Conservation (phyloP, 35 echinoderm and acorn worm species). For the Amphiura filiformis region DNA sequence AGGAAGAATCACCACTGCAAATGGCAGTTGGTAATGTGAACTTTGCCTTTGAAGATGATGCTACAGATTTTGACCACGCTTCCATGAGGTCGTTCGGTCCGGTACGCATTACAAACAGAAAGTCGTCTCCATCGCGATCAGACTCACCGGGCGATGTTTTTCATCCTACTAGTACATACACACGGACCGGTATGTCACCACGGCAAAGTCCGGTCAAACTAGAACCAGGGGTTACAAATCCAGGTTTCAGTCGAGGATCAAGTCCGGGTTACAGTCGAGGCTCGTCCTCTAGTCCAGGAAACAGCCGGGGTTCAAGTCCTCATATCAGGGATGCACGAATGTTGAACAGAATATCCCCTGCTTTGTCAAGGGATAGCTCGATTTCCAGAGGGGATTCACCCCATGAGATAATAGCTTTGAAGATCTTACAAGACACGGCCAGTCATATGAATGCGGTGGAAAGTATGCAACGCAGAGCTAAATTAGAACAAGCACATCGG, state of each 20-base stretch:
- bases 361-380: constrained; percentile 36
- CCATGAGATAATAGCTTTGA: constrained; percentile 89
- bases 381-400: constrained; percentile 16
- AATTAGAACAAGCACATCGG: background rate
- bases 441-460: constrained; percentile 96
- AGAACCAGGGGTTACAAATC: constrained; percentile 34
- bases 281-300: constrained; percentile 31
- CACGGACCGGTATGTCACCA: background rate
- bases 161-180: constrained; percentile 46
- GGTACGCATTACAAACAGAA: constrained; percentile 21
- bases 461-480: constrained; percentile 68
- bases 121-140: constrained; percentile 52
- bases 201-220: constrained; percentile 25
- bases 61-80: constrained; percentile 41
- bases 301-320: constrained; percentile 39
- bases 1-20: constrained; percentile 16
- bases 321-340: constrained; percentile 7
- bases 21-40: constrained; percentile 51
- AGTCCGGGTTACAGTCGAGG: constrained; percentile 30
- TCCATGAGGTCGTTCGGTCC: constrained; percentile 3
- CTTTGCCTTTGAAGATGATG: constrained; percentile 78
- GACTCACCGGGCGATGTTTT: constrained; percentile 73
- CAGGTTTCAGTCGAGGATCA: constrained; percentile 21
- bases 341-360: constrained; percentile 22
- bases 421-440: constrained; percentile 82